Evolutionary conservation across 2,797 vertebrate genomes (phyloP), one percentile per base, ranked within the genome.

Genomic region (Philypnodon macrostomus): DNA sequence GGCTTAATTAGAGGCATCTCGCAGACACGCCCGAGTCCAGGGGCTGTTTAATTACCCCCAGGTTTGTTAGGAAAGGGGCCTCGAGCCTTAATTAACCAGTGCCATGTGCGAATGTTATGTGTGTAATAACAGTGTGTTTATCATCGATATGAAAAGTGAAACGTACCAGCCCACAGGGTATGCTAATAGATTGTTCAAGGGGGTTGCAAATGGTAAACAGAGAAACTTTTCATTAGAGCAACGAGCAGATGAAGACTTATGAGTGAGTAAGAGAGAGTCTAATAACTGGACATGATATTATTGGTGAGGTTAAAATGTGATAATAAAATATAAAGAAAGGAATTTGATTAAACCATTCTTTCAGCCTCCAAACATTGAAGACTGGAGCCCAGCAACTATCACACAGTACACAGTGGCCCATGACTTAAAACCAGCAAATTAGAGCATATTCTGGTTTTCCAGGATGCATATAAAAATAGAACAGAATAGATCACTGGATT

Each of bases 1-100:
- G 87, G 90, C 78, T 90, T 90, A 89, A 90, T 91, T 89, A 89
- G 80, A 80, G 77, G 70, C 75, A 81, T 75, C 76, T 81, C 64
- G 14, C 81, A 85, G 78, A 86, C 79, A 77, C 76, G 46, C 77
- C 81, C 48, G 70, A 71, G 74, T 87, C 85, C 85, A 68, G 84
- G 81, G 73, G 83, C 86, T 89, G 75, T 83, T 90, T 88, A 89
- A 90, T 89, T 88, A 91, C 81, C 85, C 68, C 58, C 75, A 76
- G 85, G 79, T 87, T 90, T 67, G 76, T 88, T 85, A 85, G 78
- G 73, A 83, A 73, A 70, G 73, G 73, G 72, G 71, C 78, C 79
- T 79, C 61, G 8, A 84, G 84, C 80, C 74, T 82, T 87, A 85
- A 89, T 89, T 90, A 89, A 81, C 79, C 67, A 59, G 44, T 60